Evolutionary conservation across 1,140 invertebrate genomes (phyloP), one percentile per base, ranked within the genome.

Genomic region (Phortica variegata): DNA sequence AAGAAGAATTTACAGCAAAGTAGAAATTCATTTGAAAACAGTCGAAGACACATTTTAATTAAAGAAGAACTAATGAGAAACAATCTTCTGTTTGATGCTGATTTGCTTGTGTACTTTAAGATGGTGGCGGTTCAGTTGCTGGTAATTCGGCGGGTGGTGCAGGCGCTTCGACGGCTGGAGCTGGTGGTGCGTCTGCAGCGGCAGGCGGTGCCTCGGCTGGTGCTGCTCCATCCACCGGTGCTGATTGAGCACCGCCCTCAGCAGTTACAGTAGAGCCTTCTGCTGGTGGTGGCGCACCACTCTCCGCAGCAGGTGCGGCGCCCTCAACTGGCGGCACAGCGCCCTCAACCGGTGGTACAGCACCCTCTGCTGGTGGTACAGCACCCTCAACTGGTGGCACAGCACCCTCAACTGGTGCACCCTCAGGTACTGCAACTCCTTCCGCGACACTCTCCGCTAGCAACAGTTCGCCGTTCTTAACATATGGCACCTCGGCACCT

Each of bases 401-500:
- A 20, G 7, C 38, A 3, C 6, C 17, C 13, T 19, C 38, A n/a
- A 2, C 41, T 31, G 4, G 23, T 16, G 2, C 13, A 5, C 6
- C 41, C 45, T 65, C 68, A 18, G 61, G 71, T 20, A 65, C 59
- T 12, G 66, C 49, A 43, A 60, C 33, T 41, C 58, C 77, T 43
- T 71, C 74, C 8, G 56, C 56, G 15, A 38, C 44, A 40, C 66
- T 45, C 60, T 65, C 32, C 42, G 69, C 55, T 61, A 73, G 49
- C 65, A 65, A 43, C 52, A 76, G 63, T 15, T 71, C 59, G 47
- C 58, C 54, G 49, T 68, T 74, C 66, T 73, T 77, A 40, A 60
- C 70, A 62, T 66, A 78, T 43, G 58, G 75, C 54, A 68, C 74
- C 60, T 74, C 70, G 47, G 79, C 75, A 42, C 74, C 76, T 57